Conservation (phyloP, 2,797 vertebrate species). For the Simalia tracyae region DNA sequence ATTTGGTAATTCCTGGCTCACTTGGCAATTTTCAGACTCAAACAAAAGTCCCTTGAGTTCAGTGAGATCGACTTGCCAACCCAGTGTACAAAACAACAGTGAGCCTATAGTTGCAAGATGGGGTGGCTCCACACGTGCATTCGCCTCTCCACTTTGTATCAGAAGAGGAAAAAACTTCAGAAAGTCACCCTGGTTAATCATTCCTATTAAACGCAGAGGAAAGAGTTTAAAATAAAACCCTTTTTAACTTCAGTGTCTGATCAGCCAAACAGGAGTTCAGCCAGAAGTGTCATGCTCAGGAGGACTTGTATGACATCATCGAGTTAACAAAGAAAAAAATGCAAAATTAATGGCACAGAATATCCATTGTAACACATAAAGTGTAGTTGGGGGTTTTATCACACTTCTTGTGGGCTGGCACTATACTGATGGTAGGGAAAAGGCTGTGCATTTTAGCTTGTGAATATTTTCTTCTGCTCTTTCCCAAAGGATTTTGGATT, state of each 20-base stretch:
- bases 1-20: constrained; percentile 24
- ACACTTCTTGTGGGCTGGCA: background rate
- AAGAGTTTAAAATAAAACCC: background rate
- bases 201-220: constrained; percentile 16
- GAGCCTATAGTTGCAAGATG: background rate
- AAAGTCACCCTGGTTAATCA: constrained; percentile 14
- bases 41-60: constrained; percentile 8
- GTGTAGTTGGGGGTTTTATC: background rate
- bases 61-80: constrained; percentile 22
- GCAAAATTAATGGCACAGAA: constrained; percentile 14
- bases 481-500: background rate
- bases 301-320: constrained; percentile 22
- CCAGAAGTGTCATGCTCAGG: constrained; percentile 22
- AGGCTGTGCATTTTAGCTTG: background rate
- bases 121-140: background rate
- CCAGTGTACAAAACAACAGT: background rate
- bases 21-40: constrained; percentile 18
- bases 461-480: background rate
- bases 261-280: constrained; percentile 21
- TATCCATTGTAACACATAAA: background rate
- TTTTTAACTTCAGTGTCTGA: background rate
- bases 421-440: background rate
- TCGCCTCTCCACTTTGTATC: background rate
- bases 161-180: background rate
- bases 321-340: constrained; percentile 14